phyloP scores from a whole-genome alignment of 2,113 vertebrate species.

The Pelmatolapia mariae region DNA sequence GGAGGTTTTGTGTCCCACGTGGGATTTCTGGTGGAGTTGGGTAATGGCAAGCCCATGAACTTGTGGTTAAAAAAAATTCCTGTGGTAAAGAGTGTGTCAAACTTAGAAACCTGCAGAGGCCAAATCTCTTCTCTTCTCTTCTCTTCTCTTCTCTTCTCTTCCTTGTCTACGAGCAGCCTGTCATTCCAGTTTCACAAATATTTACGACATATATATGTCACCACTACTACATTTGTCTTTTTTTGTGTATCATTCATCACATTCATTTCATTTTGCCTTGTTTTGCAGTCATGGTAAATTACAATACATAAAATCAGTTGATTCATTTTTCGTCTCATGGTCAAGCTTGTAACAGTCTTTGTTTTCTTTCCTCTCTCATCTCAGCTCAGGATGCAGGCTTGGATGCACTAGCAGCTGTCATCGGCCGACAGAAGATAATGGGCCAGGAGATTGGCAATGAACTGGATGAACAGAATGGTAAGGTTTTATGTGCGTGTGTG shows the following conservation, averaged over 20 bases:
- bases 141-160: neutral
- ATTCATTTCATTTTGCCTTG: neutral
- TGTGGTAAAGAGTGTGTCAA: slow-evolving; percentile 43
- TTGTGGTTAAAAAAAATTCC: slow-evolving; percentile 33
- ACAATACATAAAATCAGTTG: neutral
- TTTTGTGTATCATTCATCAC: neutral
- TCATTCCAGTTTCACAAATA: neutral
- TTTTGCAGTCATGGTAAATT: neutral
- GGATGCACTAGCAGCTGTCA: slow-evolving; percentile 86
- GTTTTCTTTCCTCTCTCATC: neutral
- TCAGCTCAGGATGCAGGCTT: slow-evolving; percentile 94
- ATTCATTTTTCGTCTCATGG: neutral
- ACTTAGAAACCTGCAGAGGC: slow-evolving; percentile 2
- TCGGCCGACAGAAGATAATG: slow-evolving; percentile 93
- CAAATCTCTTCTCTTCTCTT: neutral
- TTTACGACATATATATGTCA: neutral
- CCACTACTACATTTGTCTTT: neutral
- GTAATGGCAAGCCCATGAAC: slow-evolving; percentile 35
- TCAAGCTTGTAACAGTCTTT: neutral
- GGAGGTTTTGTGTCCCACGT: slow-evolving; percentile 3
- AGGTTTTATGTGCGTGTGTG: slow-evolving; percentile 29
- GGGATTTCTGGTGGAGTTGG: slow-evolving; percentile 44
- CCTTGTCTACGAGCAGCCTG: neutral
- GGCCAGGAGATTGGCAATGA: slow-evolving; percentile 96
- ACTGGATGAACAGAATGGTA: slow-evolving; percentile 95